Base-by-base conservation (phyloP, 2,113 vertebrate genomes). In the Actenoides hombroni region DNA sequence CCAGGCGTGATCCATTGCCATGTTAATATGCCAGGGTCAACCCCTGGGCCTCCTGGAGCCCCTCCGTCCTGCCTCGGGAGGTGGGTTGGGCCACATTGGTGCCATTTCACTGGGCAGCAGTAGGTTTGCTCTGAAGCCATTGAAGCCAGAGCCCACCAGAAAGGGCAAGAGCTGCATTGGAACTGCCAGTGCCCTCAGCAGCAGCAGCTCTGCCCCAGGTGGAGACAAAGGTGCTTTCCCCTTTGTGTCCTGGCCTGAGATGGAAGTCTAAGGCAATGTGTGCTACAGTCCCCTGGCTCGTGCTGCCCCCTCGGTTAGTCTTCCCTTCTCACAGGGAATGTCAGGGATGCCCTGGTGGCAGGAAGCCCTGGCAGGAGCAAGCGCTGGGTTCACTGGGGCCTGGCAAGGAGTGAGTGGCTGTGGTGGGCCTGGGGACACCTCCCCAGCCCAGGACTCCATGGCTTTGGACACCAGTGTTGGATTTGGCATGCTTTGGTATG, bases 51-150 rank as follows among this genome's bases (percentile, higher is more conserved):
- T 80, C 37, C 28, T 1, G 3, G 26, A 79, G 61, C 33, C 16
- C 37, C 8, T 28, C 1, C 4, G 42, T 28, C 46, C 57, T 1
- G 1, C 25, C 20, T 24, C 0, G 8, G 54, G 53, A 49, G 39
- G 4, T 0, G 2, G 33, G 3, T 4, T 24, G 56, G 26, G 48
- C 17, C 26, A 11, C 0, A 1, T 37, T 60, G 2, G 1, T 10
- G 14, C 28, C 1, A 0, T 16, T 44, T 68, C 0, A 1, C 59
- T 8, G 46, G 48, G 42, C 6, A 11, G 26, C 29, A 2, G 9
- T 8, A 46, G 44, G 44, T 46, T 46, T 18, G 44, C 44, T 46
- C 17, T 46, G 44, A 17, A 46, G 44, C 44, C 44, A 4, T 19
- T 1, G 15, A 24, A 20, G 16, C 48, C 1, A 1, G 44, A n/a